Percentiles rank a stretch among this genome's conserved stretches.
Conservation (phyloP, 2,797 vertebrate genomes). For the Lepilemur ruficaudatus region DNA sequence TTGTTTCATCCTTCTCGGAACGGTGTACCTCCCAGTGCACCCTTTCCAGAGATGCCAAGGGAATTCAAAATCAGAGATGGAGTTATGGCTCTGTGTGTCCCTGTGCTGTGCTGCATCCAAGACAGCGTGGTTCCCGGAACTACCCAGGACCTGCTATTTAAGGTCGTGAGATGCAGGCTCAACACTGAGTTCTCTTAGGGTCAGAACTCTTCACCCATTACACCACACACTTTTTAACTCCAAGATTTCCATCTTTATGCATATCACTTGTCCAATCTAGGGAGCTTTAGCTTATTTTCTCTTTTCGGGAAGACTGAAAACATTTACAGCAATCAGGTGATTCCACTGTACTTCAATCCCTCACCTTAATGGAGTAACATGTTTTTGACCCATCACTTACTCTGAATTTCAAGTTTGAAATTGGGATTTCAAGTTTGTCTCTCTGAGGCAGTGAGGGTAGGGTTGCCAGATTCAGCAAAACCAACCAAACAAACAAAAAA, state of each 20-base stretch:
- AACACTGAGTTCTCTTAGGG: not conserved
- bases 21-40: rapidly evolving
- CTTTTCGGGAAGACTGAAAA: not conserved
- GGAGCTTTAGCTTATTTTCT: not conserved
- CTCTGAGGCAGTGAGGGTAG: not conserved
- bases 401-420: not conserved
- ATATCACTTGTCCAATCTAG: not conserved
- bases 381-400: not conserved
- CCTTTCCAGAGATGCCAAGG: not conserved
- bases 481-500: not conserved
- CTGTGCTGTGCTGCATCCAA: not conserved
- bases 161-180: not conserved
- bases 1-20: not conserved
- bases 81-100: rapidly evolving
- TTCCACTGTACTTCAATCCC: not conserved
- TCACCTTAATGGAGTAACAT: not conserved
- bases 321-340: not conserved
- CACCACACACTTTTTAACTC: not conserved
- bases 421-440: too few relatives aligned
- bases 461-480: not conserved
- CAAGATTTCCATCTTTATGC: not conserved
- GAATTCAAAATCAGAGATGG: not conserved
- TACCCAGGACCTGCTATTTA: too few relatives aligned
- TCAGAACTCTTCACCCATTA: not conserved
- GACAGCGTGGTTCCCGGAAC: not conserved